These are phyloP conservation scores for Onychostoma macrolepis DNA, from an alignment of 2,113 vertebrate species.

Conservation along the genomic window DNA sequence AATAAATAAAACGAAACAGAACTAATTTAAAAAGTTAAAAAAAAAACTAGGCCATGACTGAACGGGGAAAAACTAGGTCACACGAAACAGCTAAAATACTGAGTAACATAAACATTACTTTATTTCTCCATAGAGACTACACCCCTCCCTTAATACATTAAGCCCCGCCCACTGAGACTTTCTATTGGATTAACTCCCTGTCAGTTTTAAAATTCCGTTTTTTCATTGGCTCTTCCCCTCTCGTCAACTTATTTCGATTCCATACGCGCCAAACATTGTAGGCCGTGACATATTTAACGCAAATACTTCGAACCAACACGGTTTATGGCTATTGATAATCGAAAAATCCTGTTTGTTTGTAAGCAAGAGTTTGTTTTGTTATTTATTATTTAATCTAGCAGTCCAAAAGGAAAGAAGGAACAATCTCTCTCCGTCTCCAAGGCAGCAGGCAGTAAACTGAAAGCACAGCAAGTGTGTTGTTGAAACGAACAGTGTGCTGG, in stretches of 20 bases:
- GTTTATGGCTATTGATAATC: background rate
- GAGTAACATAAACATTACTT: background rate
- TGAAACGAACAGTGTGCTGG: background rate
- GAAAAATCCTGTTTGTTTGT: background rate
- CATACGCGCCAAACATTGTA: constrained; percentile 50
- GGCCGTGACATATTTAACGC: background rate
- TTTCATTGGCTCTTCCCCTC: constrained; percentile 65
- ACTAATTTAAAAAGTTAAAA: background rate
- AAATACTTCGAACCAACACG: background rate
- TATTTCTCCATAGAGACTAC: constrained; percentile 26
- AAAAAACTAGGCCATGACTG: background rate
- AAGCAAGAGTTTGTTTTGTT: background rate
- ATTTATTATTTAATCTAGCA: background rate
- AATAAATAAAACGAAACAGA: background rate
- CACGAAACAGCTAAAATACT: background rate
- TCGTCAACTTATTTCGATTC: constrained; percentile 11
- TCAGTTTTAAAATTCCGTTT: constrained; percentile 20
- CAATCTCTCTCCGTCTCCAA: background rate
- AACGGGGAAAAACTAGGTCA: background rate
- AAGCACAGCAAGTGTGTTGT: background rate
- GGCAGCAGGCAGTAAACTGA: constrained; percentile 36
- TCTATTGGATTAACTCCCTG: constrained; percentile 52
- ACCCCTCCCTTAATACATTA: background rate
- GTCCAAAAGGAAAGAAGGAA: background rate
- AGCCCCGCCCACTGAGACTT: background rate